Conservation (phyloP, 2,113 vertebrate species). For the Ellobius talpinus region DNA sequence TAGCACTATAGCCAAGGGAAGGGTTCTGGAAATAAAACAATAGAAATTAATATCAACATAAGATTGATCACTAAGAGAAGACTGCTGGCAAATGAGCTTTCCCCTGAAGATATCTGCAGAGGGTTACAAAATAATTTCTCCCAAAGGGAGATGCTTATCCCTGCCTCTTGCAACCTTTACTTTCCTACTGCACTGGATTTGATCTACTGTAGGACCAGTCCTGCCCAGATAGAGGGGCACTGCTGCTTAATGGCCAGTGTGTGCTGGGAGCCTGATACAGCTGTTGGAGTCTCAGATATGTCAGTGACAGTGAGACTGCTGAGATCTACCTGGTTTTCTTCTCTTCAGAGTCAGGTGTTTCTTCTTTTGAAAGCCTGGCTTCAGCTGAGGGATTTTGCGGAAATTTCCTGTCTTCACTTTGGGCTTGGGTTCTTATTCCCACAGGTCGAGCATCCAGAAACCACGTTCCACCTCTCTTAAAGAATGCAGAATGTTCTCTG, state of each 20-base stretch:
- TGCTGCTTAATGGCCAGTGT: not conserved
- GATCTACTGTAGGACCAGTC: not conserved
- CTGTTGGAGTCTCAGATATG: not conserved
- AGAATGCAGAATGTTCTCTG: not conserved
- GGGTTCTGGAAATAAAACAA: not conserved
- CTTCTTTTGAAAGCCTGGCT: not conserved
- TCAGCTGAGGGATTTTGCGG: not conserved
- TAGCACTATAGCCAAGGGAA: not conserved
- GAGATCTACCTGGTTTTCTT: not conserved
- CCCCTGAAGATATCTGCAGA: not conserved
- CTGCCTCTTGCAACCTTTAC: not conserved
- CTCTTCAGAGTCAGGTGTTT: not conserved
- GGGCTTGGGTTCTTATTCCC: not conserved
- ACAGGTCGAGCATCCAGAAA: not conserved
- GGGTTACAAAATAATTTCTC: not conserved
- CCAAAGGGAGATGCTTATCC: not conserved
- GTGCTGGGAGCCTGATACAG: not conserved
- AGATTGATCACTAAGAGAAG: constrained; percentile 3
- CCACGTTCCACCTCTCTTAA: not conserved
- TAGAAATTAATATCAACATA: constrained; percentile 22
- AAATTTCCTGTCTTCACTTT: not conserved
- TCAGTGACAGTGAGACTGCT: not conserved
- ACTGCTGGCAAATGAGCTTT: not conserved
- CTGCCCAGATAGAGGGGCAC: not conserved
- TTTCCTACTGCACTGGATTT: not conserved